These are phyloP conservation scores for Syngnathus floridae DNA, from an alignment of 2,113 vertebrate species.

Conservation along the genomic window DNA sequence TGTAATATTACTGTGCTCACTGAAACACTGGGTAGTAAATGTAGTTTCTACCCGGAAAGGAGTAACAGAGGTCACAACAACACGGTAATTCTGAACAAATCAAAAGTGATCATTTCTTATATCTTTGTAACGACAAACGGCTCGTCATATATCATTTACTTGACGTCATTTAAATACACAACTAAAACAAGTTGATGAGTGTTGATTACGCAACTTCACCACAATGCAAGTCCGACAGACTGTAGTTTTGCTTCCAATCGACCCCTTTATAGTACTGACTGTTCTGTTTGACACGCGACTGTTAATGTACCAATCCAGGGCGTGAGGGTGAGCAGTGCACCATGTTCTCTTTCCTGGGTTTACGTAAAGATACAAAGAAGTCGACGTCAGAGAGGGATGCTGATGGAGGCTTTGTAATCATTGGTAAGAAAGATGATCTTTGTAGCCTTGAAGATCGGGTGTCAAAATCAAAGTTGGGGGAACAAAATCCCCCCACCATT, in stretches of 20 bases:
- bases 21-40: background rate
- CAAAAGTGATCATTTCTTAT: too few species aligned
- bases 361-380: slow-evolving; percentile 83
- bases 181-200: background rate
- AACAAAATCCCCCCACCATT: background rate
- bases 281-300: too few species aligned
- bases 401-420: slow-evolving; percentile 88
- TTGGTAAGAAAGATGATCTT: slow-evolving; percentile 74
- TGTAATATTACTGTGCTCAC: background rate
- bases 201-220: slow-evolving; percentile 4
- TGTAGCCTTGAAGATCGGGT: background rate
- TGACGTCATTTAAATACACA: background rate
- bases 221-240: background rate
- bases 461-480: background rate
- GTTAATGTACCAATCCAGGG: too few species aligned
- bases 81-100: background rate
- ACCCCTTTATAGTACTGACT: background rate
- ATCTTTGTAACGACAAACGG: background rate
- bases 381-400: slow-evolving; percentile 74
- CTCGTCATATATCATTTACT: background rate
- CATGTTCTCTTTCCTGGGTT: slow-evolving; percentile 85
- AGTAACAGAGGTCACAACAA: background rate
- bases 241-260: too few species aligned
- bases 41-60: slow-evolving; percentile 31
- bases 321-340: slow-evolving; percentile 9